These are phyloP conservation scores for Elachura formosa DNA, from an alignment of 2,113 vertebrate genomes.

Conservation along the genomic window DNA sequence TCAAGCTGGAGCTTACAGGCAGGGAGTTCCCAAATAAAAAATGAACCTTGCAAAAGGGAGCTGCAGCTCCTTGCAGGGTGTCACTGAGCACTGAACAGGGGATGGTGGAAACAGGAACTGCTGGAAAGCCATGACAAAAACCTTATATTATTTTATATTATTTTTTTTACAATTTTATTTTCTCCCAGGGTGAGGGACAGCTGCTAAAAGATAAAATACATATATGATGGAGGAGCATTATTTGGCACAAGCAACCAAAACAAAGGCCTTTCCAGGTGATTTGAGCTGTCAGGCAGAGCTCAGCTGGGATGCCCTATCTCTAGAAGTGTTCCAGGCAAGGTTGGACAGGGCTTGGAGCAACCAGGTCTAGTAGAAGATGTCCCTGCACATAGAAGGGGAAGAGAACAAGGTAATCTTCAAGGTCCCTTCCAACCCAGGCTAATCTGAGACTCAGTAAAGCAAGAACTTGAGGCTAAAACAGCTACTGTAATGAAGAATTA, in stretches of 20 bases:
- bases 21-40: background rate
- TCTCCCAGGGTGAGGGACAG: background rate
- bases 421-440: background rate
- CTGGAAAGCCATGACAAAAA: background rate
- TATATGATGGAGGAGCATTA: fast-evolving
- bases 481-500: background rate
- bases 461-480: fast-evolving
- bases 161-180: background rate
- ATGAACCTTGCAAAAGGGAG: background rate
- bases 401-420: background rate
- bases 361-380: background rate
- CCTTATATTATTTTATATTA: background rate
- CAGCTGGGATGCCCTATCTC: background rate
- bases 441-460: background rate
- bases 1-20: background rate
- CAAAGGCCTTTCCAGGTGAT: background rate
- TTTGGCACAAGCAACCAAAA: background rate
- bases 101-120: background rate
- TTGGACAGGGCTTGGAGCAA: background rate
- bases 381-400: background rate
- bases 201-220: background rate
- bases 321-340: background rate
- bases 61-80: background rate
- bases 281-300: fast-evolving
- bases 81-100: background rate